phyloP scores from a whole-genome alignment of 1,140 invertebrate species.

The Thaumatotibia leucotreta region DNA sequence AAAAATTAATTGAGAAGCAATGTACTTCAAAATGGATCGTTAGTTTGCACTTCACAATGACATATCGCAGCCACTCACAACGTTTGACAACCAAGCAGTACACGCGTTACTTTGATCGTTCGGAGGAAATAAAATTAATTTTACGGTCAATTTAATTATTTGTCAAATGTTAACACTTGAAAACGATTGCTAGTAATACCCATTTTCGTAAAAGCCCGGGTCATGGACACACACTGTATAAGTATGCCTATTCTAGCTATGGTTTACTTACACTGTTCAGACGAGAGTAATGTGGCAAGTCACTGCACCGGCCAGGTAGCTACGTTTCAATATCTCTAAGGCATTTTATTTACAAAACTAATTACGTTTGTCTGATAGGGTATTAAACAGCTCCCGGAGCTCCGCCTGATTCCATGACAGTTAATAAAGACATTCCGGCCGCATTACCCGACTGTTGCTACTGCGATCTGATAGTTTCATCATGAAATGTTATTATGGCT shows the following conservation, averaged over 20 bases:
- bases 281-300: conserved; percentile 56
- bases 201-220: too few relatives aligned
- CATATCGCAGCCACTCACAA: too few relatives aligned
- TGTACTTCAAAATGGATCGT: too few relatives aligned
- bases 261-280: conserved; percentile 17
- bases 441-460: conserved; percentile 57
- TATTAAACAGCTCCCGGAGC: conserved; percentile 64
- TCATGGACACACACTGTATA: too few relatives aligned
- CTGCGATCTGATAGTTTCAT: conserved; percentile 44
- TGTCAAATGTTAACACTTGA: too few relatives aligned
- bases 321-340: conserved; percentile 72
- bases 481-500: conserved; percentile 43
- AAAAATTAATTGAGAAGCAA: too few relatives aligned
- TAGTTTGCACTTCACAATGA: too few relatives aligned
- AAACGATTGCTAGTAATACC: too few relatives aligned
- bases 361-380: conserved; percentile 72
- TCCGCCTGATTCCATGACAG: conserved; percentile 66
- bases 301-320: conserved; percentile 62
- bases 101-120: too few relatives aligned
- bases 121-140: too few relatives aligned
- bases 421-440: conserved; percentile 73
- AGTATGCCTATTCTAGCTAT: background rate
- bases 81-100: too few relatives aligned
- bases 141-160: too few relatives aligned
- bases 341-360: conserved; percentile 76